These are phyloP conservation scores for Aegypius monachus DNA, from an alignment of 2,113 vertebrate genomes.

Conservation along the genomic window DNA sequence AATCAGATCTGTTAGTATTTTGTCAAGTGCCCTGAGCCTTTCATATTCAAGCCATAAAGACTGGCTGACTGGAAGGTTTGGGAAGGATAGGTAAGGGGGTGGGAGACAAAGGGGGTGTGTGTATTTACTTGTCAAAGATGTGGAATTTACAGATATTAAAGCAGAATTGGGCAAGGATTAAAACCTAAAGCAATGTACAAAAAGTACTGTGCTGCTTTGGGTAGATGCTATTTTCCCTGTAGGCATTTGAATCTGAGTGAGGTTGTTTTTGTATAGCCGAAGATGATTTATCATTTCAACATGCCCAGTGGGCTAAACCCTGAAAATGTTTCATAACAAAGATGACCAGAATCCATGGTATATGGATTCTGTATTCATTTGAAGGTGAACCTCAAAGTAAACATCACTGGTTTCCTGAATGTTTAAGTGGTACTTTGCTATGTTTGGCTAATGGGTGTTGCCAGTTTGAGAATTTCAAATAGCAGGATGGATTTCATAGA, in stretches of 20 bases:
- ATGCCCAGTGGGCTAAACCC: slow-evolving; percentile 56
- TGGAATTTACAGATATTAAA: slow-evolving; percentile 62
- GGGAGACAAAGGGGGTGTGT: background rate
- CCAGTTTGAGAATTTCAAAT: slow-evolving; percentile 35
- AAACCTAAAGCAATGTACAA: slow-evolving; percentile 50
- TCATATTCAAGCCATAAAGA: slow-evolving; percentile 4
- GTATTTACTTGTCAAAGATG: slow-evolving; percentile 58
- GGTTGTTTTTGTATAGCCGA: slow-evolving; percentile 32
- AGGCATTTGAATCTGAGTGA: slow-evolving; percentile 29
- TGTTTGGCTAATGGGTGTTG: slow-evolving; percentile 65
- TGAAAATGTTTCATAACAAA: slow-evolving; percentile 66
- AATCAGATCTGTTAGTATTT: background rate
- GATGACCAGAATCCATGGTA: slow-evolving; percentile 59
- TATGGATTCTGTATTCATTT: background rate
- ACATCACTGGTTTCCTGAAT: slow-evolving; percentile 19
- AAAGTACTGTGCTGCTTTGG: slow-evolving; percentile 7
- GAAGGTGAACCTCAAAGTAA: slow-evolving; percentile 64
- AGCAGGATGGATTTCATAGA: slow-evolving; percentile 49
- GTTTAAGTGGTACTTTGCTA: slow-evolving; percentile 47
- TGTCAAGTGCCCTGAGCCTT: background rate
- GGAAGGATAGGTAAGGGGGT: slow-evolving; percentile 18
- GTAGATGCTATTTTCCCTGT: slow-evolving; percentile 23
- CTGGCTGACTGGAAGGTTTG: background rate
- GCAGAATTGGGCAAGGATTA: slow-evolving; percentile 40
- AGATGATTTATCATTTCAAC: slow-evolving; percentile 69